Conservation (phyloP, 1,140 invertebrate species). For the Thrips palmi region DNA sequence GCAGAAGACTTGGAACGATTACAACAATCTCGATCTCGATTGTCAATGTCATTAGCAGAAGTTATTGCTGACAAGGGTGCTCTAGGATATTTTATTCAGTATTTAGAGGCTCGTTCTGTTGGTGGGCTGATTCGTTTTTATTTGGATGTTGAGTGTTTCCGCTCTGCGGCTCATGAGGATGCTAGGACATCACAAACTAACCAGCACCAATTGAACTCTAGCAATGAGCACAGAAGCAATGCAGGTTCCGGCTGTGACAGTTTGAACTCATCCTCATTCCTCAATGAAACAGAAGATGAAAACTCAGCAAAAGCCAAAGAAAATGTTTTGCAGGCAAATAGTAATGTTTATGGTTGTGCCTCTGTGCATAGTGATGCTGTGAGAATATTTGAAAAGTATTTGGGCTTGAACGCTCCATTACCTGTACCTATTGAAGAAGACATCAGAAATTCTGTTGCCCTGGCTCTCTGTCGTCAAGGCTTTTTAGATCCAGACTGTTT, state of each 20-base stretch:
- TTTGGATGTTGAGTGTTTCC: constrained; percentile 51
- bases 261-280: no score
- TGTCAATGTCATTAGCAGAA: constrained; percentile 42
- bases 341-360: background rate
- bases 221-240: constrained; percentile 17
- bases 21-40: no score
- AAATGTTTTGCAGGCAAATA: constrained; percentile 4
- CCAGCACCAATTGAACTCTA: constrained; percentile 17
- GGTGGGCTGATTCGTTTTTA: constrained; percentile 44
- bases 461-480: constrained; percentile 42
- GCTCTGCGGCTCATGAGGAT: constrained; percentile 16
- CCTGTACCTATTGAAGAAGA: no score
- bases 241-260: constrained; percentile 16
- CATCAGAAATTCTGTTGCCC: constrained; percentile 30
- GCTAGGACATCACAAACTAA: constrained; percentile 15
- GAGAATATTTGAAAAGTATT: constrained; percentile 32
- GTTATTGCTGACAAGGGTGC: constrained; percentile 47
- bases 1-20: constrained; percentile 14
- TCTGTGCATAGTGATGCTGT: constrained; percentile 23
- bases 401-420: constrained; percentile 27
- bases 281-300: no score
- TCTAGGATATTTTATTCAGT: constrained; percentile 54
- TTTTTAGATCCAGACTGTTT: constrained; percentile 34
- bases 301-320: constrained; percentile 12
- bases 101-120: constrained; percentile 38